Conservation (phyloP, 2,797 vertebrate species). For the Champsocephalus esox region DNA sequence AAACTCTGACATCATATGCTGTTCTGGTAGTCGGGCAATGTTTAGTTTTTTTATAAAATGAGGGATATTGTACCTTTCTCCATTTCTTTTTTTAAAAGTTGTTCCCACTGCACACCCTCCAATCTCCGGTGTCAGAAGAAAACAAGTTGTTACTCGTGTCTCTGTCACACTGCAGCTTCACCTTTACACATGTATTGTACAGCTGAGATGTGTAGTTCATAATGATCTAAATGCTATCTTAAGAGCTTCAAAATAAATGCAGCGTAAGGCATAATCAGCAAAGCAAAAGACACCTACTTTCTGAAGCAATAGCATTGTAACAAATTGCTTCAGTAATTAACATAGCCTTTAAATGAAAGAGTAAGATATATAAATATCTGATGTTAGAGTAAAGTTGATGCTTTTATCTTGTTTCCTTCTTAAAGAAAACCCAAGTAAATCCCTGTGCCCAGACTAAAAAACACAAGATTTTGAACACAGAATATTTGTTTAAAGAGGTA, state of each 20-base stretch:
- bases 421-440: no score
- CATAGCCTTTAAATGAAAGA: no score
- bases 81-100: slow-evolving; percentile 8
- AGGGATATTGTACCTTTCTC: background rate
- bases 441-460: no score
- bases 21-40: slow-evolving; percentile 7
- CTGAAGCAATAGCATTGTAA: no score
- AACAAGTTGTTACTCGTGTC: background rate
- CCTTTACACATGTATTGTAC: background rate
- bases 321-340: no score
- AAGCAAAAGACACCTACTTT: no score
- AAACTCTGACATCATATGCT: slow-evolving; percentile 54
- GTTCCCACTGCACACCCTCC: background rate
- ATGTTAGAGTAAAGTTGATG: no score
- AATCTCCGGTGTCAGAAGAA: background rate
- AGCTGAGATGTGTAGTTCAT: background rate
- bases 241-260: background rate
- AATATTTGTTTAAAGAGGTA: no score
- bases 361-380: no score
- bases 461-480: no score
- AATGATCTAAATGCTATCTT: background rate
- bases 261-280: no score
- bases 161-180: background rate
- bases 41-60: slow-evolving; percentile 44
- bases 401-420: no score